Conservation (phyloP, 2,888 invertebrate species). For the Plebejus anna region DNA sequence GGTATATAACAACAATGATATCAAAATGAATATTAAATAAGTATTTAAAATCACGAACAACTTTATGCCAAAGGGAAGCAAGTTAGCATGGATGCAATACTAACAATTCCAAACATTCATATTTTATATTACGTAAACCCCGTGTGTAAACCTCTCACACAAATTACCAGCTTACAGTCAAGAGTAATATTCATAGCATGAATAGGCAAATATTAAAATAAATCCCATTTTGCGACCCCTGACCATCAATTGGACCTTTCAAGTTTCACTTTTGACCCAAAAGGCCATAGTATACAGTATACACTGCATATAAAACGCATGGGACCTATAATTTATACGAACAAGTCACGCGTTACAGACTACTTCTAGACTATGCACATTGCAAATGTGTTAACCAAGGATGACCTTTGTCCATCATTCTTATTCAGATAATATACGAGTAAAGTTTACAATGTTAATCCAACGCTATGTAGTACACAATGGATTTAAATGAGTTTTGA, state of each 20-base stretch:
- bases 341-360: background rate
- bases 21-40: background rate
- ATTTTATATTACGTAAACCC: no score
- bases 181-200: no score
- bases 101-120: no score
- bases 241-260: no score
- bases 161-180: no score
- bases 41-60: background rate
- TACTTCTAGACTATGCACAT: background rate
- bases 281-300: no score
- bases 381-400: background rate
- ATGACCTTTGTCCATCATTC: background rate
- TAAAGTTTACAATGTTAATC: slow-evolving; percentile 1
- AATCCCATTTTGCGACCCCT: no score
- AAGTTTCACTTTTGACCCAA: no score
- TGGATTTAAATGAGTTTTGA: no score
- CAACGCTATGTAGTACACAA: background rate
- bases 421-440: background rate
- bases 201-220: no score
- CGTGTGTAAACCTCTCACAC: no score
- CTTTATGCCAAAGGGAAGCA: background rate
- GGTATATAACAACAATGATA: background rate
- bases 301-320: no score
- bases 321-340: background rate
- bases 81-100: background rate